Conservation (phyloP, 2,888 invertebrate genomes). For the Oligia latruncula region DNA sequence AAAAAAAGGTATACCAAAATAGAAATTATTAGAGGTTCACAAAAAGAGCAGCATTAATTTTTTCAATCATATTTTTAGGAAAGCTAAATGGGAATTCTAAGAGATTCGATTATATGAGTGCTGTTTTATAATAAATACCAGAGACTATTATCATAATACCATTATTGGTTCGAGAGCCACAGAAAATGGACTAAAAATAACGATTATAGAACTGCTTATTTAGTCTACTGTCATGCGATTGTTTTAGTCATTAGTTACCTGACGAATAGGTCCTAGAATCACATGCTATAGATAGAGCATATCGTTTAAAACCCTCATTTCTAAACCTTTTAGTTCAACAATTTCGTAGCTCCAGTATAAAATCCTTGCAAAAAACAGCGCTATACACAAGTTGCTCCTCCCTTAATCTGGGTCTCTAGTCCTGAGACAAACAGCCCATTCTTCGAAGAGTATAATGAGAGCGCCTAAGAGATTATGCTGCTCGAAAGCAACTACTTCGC, state of each 20-base stretch:
- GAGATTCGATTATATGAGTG: neutral
- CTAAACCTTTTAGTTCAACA: constrained; percentile 12
- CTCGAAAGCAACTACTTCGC: constrained; percentile 18
- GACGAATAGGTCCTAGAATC: neutral
- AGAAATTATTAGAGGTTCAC: neutral
- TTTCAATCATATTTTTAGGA: neutral
- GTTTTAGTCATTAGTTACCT: neutral
- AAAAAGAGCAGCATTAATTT: neutral
- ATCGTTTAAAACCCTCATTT: neutral
- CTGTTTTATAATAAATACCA: neutral
- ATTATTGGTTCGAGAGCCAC: neutral
- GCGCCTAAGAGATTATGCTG: constrained; percentile 53
- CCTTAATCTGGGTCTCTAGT: constrained; percentile 42
- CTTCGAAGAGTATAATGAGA: constrained; percentile 53
- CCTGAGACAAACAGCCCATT: constrained; percentile 53
- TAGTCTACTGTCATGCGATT: neutral
- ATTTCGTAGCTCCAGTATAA: constrained; percentile 20
- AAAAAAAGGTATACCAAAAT: too few species aligned
- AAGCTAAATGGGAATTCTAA: neutral
- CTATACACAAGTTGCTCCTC: constrained; percentile 17
- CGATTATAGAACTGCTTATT: neutral
- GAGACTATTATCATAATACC: neutral
- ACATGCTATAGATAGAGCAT: neutral
- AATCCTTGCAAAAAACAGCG: constrained; percentile 33
- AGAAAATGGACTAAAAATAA: neutral